Percentiles rank a stretch among this genome's conserved stretches.
phyloP scores from a whole-genome alignment of 2,113 vertebrate genomes.

The Xiphophorus maculatus region DNA sequence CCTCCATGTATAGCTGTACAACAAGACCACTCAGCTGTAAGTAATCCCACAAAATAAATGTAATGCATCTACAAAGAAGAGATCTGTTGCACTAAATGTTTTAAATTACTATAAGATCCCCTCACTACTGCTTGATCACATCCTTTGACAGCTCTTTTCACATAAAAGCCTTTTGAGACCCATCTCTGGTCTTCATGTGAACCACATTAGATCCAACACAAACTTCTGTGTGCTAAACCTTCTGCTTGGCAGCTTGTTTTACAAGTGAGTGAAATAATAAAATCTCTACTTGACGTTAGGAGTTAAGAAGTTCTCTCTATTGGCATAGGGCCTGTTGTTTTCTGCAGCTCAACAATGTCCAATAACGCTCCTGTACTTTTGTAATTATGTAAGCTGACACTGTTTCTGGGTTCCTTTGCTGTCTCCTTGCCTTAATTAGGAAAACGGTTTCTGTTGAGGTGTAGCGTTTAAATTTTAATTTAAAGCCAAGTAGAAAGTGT shows the following conservation, averaged over 20 bases:
- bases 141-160: not conserved
- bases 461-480: slow-evolving; percentile 32
- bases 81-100: not conserved
- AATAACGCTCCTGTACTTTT: slow-evolving; percentile 48
- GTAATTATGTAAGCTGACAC: slow-evolving; percentile 53
- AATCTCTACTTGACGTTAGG: not conserved
- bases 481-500: slow-evolving; percentile 31
- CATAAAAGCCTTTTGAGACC: not conserved
- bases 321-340: slow-evolving; percentile 33
- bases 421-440: slow-evolving; percentile 28
- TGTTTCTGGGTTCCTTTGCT: slow-evolving; percentile 29
- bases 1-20: no score
- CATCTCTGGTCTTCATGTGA: not conserved
- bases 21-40: not conserved
- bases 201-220: not conserved
- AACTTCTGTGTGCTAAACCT: not conserved
- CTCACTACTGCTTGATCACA: not conserved
- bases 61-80: not conserved
- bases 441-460: slow-evolving; percentile 5
- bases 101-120: not conserved
- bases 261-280: not conserved
- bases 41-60: not conserved
- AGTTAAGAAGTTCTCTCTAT: not conserved
- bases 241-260: not conserved
- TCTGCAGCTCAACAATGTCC: slow-evolving; percentile 41